Evolutionary conservation across 1,140 invertebrate genomes (phyloP), one percentile per base, ranked within the genome.

Genomic region (Medauroidea extradentata): DNA sequence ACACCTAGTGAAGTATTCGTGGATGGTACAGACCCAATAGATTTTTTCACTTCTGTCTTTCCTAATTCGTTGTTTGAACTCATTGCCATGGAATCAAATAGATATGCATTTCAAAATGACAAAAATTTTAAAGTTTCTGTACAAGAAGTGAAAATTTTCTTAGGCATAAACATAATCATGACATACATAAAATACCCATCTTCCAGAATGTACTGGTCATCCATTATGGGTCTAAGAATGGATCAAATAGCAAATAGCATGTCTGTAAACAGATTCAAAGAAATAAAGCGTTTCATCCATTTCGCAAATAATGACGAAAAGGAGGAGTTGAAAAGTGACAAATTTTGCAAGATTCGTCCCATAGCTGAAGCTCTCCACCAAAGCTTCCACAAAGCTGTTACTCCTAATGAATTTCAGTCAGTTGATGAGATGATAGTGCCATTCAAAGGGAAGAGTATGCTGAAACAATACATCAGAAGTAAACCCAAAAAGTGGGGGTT

Each of bases 401-500:
- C 29, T 4, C 29, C 29, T 7, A 7, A 4, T 34, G 29, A 34
- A 34, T 34, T 60, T 61, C 50, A 69, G 34, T 67, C 72, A 1
- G 60, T 71, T 18, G 71, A 74, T 61, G 68, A 71, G 53, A 71
- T 67, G 62, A 70, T 70, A 29, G 66, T 71, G 34, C 64, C 66
- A 34, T 69, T 68, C 43, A 70, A 70, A 53, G 68, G 56, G 62
- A 64, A 63, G 57, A 65, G 44, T 48, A 44, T n/a, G 43, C 24
- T 60, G 19, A 68, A 68, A 56, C 60, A 60, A 48, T 71, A 71
- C 62, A 67, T 72, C 42, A 64, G n/a, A 42, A 66, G 59, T 44
- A 72, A 69, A 64, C 66, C 65, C 43, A 66, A 72, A 57, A 74
- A 71, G 58, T 69, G 71, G 69, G 66, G 69, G 43, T 71, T 68